Evolutionary conservation across 2,797 vertebrate genomes (phyloP).

Genomic region (Dromococcyx pavoninus): DNA sequence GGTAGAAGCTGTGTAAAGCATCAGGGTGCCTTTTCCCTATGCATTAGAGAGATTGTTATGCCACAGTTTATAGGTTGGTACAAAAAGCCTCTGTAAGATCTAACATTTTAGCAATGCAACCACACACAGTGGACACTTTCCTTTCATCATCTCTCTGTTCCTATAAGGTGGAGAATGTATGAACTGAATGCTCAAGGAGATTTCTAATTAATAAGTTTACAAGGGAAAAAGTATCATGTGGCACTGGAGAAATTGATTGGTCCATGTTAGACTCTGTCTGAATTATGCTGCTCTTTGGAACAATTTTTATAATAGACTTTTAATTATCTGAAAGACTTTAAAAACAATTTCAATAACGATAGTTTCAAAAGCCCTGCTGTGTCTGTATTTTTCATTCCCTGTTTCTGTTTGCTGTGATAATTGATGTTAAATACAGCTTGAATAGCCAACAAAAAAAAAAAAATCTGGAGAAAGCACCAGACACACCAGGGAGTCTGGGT

Average conservation of each 20-base stretch:
- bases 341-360: neutral
- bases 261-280: neutral
- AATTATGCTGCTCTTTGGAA: neutral
- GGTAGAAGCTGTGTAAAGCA: neutral
- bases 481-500: neutral
- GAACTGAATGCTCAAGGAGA: neutral
- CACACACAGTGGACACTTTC: too few relatives aligned
- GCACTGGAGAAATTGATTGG: neutral
- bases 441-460: neutral
- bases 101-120: neutral
- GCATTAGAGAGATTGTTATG: neutral
- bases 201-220: neutral
- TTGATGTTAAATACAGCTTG: neutral
- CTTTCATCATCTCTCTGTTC: neutral
- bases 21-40: neutral
- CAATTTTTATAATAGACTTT: neutral
- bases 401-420: neutral
- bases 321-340: neutral
- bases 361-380: neutral
- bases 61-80: accelerated
- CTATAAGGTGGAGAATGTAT: neutral
- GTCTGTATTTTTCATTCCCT: neutral
- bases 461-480: neutral
- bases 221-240: neutral
- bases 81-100: accelerated